phyloP scores from a whole-genome alignment of 2,797 vertebrate species.

The Chiloscyllium punctatum region DNA sequence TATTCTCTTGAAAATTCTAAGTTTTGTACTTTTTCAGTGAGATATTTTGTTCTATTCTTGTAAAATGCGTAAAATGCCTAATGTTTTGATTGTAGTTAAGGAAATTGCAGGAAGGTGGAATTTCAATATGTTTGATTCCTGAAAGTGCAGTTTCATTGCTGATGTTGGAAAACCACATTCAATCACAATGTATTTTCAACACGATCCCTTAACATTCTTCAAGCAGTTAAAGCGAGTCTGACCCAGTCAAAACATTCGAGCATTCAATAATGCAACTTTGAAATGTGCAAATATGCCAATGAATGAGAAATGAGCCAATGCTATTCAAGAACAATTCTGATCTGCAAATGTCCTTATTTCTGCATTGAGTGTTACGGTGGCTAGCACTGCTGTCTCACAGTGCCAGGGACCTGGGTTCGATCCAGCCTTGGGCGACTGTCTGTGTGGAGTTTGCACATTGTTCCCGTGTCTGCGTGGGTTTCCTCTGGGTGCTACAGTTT shows the following conservation, averaged over 20 bases:
- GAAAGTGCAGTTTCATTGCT: not conserved
- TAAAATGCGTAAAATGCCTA: not conserved
- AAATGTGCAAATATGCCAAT: not conserved
- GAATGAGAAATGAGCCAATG: not conserved
- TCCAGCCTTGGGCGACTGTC: too few relatives aligned
- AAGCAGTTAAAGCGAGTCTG: not conserved
- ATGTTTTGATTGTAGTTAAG: not conserved
- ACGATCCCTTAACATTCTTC: not conserved
- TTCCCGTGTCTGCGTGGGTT: too few relatives aligned
- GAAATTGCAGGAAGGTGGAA: not conserved
- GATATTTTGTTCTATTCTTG: not conserved
- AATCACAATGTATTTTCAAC: not conserved
- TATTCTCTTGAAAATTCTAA: not conserved
- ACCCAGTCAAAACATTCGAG: not conserved
- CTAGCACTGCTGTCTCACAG: too few relatives aligned
- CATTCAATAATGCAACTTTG: not conserved
- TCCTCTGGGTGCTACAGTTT: too few relatives aligned
- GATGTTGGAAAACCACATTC: not conserved
- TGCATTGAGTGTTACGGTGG: too few relatives aligned
- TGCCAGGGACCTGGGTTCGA: too few relatives aligned
- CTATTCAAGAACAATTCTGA: not conserved
- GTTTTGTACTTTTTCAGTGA: not conserved
- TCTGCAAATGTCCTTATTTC: not conserved
- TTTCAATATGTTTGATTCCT: not conserved
- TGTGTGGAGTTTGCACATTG: too few relatives aligned